Evolutionary conservation across 2,888 invertebrate genomes (phyloP).

Genomic region (Drosophila melanosoma): DNA sequence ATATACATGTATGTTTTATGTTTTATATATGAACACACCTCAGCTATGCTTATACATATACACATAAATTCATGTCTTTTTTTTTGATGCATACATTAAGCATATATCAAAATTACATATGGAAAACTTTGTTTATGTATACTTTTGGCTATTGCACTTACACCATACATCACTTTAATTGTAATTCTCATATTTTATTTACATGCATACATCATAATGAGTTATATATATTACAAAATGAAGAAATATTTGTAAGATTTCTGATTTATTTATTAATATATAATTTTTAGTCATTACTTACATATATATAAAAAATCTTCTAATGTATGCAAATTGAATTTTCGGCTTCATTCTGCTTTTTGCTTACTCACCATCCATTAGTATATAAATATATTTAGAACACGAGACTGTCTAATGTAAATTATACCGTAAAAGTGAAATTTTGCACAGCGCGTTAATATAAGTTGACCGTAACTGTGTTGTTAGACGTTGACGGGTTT

Average conservation of each 20-base stretch:
- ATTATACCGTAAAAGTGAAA: not conserved
- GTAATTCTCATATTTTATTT: not conserved
- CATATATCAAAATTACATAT: not conserved
- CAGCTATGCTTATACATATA: not conserved
- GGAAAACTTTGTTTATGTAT: not conserved
- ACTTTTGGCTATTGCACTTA: not conserved
- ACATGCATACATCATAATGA: too few relatives aligned
- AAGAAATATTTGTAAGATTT: too few relatives aligned
- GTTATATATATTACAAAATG: too few relatives aligned
- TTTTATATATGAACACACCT: constrained; percentile 2
- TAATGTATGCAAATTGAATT: too few relatives aligned
- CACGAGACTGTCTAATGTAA: not conserved
- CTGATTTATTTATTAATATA: too few relatives aligned
- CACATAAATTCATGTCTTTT: not conserved
- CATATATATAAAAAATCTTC: not conserved
- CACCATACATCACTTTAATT: not conserved
- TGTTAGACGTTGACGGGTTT: not conserved
- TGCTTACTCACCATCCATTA: too few relatives aligned
- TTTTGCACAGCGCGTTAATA: not conserved
- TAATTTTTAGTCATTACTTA: too few relatives aligned
- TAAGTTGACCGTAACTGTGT: not conserved
- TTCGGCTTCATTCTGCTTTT: too few relatives aligned
- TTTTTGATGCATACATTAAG: not conserved
- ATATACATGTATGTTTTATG: constrained; percentile 2
- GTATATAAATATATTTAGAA: too few relatives aligned